Evolutionary conservation across 2,888 invertebrate species (phyloP).

Genomic region (Lepas anatifera): DNA sequence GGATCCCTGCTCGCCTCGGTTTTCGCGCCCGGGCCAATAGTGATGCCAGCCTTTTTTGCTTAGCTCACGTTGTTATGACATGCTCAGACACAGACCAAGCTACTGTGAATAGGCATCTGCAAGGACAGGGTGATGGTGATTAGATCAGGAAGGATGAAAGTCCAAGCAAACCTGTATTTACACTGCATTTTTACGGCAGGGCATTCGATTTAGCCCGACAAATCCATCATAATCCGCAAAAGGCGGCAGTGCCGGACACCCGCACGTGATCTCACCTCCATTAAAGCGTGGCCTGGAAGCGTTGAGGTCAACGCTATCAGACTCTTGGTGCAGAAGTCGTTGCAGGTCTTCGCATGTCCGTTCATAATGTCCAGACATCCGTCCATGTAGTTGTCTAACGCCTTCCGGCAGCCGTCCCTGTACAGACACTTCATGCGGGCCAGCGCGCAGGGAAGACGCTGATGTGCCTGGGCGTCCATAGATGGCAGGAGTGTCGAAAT

Average conservation of each 20-base stretch:
- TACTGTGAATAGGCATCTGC: no score
- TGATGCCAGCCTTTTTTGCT: no score
- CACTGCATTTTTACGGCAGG: no score
- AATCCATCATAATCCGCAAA: neutral
- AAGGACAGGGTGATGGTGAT: no score
- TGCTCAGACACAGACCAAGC: no score
- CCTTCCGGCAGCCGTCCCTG: slow-evolving; percentile 60
- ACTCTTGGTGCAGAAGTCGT: slow-evolving; percentile 59
- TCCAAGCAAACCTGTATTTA: neutral
- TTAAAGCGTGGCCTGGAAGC: slow-evolving; percentile 61
- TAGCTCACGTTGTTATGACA: no score
- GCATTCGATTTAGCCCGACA: neutral
- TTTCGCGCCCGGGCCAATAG: no score
- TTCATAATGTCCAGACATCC: slow-evolving; percentile 56
- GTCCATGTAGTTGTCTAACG: slow-evolving; percentile 60
- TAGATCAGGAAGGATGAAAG: neutral
- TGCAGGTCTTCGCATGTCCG: slow-evolving; percentile 42
- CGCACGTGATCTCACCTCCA: slow-evolving; percentile 61
- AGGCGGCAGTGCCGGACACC: no score
- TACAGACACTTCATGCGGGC: slow-evolving; percentile 60
- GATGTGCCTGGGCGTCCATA: neutral
- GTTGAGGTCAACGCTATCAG: slow-evolving; percentile 66
- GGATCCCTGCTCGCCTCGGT: no score
- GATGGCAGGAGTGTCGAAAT: neutral
- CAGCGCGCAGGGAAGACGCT: slow-evolving; percentile 20